Evolutionary conservation across 2,888 invertebrate genomes (phyloP).

Genomic region (Corbicula japonica): DNA sequence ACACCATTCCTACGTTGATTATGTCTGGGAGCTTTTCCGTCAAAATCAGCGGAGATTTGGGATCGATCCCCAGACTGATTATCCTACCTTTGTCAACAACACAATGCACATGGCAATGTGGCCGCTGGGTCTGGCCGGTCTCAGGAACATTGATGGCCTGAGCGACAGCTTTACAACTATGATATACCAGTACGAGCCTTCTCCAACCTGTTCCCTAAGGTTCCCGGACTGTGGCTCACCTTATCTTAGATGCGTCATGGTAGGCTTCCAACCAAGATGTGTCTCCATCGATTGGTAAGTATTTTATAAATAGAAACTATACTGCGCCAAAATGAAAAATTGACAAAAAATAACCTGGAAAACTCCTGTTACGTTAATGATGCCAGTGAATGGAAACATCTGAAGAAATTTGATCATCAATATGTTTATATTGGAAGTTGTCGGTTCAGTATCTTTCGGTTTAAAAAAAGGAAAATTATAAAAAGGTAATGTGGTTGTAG

Average conservation of each 20-base stretch:
- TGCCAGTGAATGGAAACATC: too few species aligned
- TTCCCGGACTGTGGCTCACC: constrained; percentile 72
- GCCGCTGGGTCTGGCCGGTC: constrained; percentile 74
- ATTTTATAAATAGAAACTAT: not conserved
- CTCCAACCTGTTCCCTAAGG: constrained; percentile 59
- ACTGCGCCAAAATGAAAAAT: not conserved
- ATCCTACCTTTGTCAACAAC: constrained; percentile 70
- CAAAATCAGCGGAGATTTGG: constrained; percentile 64
- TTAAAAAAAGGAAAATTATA: too few species aligned
- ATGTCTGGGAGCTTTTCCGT: constrained; percentile 78
- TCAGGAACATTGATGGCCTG: constrained; percentile 76
- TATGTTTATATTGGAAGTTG: too few species aligned
- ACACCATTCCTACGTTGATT: constrained; percentile 79
- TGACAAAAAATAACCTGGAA: not conserved
- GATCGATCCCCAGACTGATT: constrained; percentile 70
- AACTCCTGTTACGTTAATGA: too few species aligned
- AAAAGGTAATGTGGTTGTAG: too few species aligned
- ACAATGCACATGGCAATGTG: constrained; percentile 63
- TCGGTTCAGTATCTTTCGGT: too few species aligned
- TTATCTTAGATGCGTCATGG: constrained; percentile 65
- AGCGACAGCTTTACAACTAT: constrained; percentile 70
- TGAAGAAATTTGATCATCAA: too few species aligned
- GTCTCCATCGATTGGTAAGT: constrained; percentile 60
- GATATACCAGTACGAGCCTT: constrained; percentile 68
- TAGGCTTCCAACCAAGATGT: constrained; percentile 43